Conservation (phyloP, 1,140 invertebrate species). For the Onthophagus taurus region DNA sequence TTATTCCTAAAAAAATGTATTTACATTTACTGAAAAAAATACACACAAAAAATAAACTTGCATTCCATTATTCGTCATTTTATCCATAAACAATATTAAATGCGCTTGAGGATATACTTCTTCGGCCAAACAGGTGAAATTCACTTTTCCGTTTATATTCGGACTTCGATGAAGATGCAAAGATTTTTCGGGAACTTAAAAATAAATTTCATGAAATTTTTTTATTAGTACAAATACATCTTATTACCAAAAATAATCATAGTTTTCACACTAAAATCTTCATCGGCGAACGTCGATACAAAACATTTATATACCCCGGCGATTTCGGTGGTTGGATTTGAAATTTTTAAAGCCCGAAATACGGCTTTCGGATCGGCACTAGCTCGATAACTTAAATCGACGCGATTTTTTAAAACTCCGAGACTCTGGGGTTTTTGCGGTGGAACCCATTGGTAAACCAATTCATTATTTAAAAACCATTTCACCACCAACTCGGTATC, state of each 20-base stretch:
- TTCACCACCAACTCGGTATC: constrained; percentile 53
- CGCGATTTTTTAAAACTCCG: constrained; percentile 40
- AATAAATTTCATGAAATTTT: constrained; percentile 1
- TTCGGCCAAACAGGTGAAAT: constrained; percentile 38
- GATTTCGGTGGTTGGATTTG: constrained; percentile 53
- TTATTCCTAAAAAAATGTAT: constrained; percentile 19
- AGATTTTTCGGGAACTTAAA: constrained; percentile 31
- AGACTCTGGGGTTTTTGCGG: constrained; percentile 43
- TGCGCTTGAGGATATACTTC: constrained; percentile 40
- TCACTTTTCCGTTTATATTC: constrained; percentile 27
- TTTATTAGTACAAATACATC: not conserved
- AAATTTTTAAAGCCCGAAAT: constrained; percentile 56
- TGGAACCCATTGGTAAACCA: constrained; percentile 62
- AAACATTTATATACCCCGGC: constrained; percentile 56
- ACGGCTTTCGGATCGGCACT: constrained; percentile 48
- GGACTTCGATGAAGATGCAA: constrained; percentile 23
- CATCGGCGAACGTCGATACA: constrained; percentile 53
- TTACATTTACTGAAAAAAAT: constrained; percentile 3
- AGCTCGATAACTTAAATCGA: constrained; percentile 50
- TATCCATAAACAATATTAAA: constrained; percentile 32
- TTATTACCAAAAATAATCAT: constrained; percentile 62
- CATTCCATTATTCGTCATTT: constrained; percentile 19
- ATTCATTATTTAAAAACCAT: constrained; percentile 54
- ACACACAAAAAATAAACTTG: not conserved
- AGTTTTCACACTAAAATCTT: constrained; percentile 45